Base-by-base conservation (phyloP, 2,113 vertebrate genomes). In the Hyperopisus bebe region DNA sequence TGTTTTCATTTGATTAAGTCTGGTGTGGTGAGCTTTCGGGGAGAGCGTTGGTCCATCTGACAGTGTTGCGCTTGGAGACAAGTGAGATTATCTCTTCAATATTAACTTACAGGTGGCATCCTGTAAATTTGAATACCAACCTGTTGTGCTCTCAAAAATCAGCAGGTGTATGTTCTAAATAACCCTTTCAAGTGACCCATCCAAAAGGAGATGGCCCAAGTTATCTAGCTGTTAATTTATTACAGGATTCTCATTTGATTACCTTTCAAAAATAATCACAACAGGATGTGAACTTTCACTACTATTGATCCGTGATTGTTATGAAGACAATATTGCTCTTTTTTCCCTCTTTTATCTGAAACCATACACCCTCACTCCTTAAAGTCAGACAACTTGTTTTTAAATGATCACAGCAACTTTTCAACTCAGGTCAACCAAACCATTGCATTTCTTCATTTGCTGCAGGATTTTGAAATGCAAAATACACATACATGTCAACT, bases 61-160 rank as follows among this genome's bases (percentile, higher is more conserved):
- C 85, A 88, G 70, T 82, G 66, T 50, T 11, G 21, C 42, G 47
- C 83, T 83, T 24, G 9, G 74, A 83, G 50, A 42, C 77, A 35
- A 46, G 8, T 31, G 19, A 35, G 70, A 50, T 21, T 80, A 62
- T 70, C 58, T 70, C 10, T 89, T 53, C 70, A 83, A 82, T 35
- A 89, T 74, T 89, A 51, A 80, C 48, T 53, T 74, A 55, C 70
- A 89, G 48, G 48, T 89, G 70, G 48, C 47, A 42, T 55, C 48
- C 15, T 17, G 44, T 74, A 35, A 19, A 21, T 51, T 35, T 53
- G 48, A 83, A 89, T 24, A 82, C 24, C 47, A 62, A 89, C 62
- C 15, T 51, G 47, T 50, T 50, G 62, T 77, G 27, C 17, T 50
- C 47, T 80, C 27, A 62, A 39, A 88, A 77, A 88, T 50, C 62